Evolutionary conservation across 2,888 invertebrate genomes (phyloP).

Genomic region (Tetragnatha montana): DNA sequence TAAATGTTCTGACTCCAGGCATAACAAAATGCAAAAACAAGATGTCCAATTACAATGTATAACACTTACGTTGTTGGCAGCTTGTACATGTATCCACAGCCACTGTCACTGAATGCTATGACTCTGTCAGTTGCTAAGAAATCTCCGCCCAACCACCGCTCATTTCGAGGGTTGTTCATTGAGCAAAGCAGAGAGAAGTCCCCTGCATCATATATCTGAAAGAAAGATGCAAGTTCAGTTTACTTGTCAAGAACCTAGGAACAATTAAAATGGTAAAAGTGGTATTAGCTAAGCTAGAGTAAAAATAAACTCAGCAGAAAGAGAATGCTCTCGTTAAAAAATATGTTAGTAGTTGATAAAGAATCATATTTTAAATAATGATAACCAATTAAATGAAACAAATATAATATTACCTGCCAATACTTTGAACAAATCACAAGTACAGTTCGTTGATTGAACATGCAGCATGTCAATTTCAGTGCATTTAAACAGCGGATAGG

Average conservation of each 20-base stretch:
- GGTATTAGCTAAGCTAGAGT: neutral
- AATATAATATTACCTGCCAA: conserved; percentile 86
- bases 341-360: too few relatives aligned
- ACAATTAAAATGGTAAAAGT: neutral
- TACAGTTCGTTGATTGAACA: conserved; percentile 96
- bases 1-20: too few relatives aligned
- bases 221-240: conserved; percentile 72
- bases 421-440: conserved; percentile 97
- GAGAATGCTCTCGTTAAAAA: neutral
- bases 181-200: conserved; percentile 97
- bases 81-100: conserved; percentile 95
- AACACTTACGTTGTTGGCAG: conserved; percentile 92
- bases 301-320: neutral
- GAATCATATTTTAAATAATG: too few relatives aligned
- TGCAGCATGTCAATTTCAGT: conserved; percentile 92
- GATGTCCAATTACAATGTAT: neutral
- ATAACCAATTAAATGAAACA: neutral
- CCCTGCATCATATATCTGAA: conserved; percentile 86
- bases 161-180: conserved; percentile 90
- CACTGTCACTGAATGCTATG: conserved; percentile 96
- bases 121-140: conserved; percentile 94
- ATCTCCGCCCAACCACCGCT: conserved; percentile 96
- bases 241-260: neutral
- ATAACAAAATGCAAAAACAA: neutral
- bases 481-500: conserved; percentile 96